Base-by-base conservation (phyloP, 1,140 invertebrate species). In the Mercenaria mercenaria region DNA sequence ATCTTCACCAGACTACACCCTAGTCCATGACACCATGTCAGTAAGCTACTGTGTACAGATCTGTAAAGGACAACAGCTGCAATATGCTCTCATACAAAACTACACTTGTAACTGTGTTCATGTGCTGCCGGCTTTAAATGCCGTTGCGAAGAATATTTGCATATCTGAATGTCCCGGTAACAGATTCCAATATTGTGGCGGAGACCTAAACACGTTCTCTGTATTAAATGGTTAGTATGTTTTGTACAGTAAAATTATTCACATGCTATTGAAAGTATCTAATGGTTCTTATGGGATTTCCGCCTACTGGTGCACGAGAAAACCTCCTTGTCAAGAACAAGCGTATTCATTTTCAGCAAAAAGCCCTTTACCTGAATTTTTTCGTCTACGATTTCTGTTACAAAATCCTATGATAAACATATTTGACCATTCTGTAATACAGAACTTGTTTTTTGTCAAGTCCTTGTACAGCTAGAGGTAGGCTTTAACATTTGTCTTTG, bases 181-280 rank as follows among this genome's bases (percentile, higher is more conserved):
- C n/a, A 47, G 32, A 6, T 77, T 64, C 26, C 85, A 87, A 32
- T 79, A 52, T 23, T 87, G 85, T 52, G 85, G 85, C 29, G 85
- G 85, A 64, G 50, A 85, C 32, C 15, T 20, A n/a, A 52, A 56
- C 41, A 72, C 20, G 15, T 85, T 26, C 64, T 52, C 64, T 26
- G 69, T 85, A 13, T 32, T 67, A 29, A 69, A 85, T n/a, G 83
- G 83, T 85, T 43, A 41, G 39, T 50, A 41, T 29, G 34, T 32
- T 29, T n/a, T 61, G 8, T 11, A n/a, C 8, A 61, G 10, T 10
- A 6, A n/a, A 23, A 61, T 61, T 47, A n/a, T n/a, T n/a, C n/a
- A n/a, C n/a, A n/a, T n/a, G n/a, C n/a, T n/a, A n/a, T n/a, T n/a
- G n/a, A n/a, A n/a, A n/a, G n/a, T n/a, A n/a, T n/a, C n/a, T n/a